These are phyloP conservation scores for Lasioglossum villosulum DNA, from an alignment of 2,888 invertebrate genomes.

Conservation along the genomic window DNA sequence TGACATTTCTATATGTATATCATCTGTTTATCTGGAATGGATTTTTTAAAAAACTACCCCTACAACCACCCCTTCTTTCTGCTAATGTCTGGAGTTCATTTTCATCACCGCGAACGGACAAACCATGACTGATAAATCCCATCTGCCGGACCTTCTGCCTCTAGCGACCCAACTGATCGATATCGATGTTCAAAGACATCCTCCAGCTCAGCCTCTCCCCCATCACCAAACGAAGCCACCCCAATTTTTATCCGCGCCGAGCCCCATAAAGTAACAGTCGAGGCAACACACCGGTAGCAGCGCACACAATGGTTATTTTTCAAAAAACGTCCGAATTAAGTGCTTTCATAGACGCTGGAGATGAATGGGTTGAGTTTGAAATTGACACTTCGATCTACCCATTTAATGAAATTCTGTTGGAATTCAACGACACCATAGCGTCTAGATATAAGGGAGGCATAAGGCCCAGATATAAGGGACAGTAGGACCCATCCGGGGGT, in stretches of 20 bases:
- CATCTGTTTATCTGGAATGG: neutral
- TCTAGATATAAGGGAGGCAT: too few species aligned
- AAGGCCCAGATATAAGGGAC: too few species aligned
- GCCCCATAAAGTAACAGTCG: neutral
- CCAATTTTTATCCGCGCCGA: slow-evolving; percentile 3
- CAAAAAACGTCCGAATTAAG: slow-evolving; percentile 8
- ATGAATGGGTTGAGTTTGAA: too few species aligned
- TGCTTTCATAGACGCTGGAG: neutral
- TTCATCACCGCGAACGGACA: neutral
- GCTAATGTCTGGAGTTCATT: neutral
- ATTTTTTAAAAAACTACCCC: neutral
- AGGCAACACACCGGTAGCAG: neutral
- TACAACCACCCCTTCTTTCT: neutral
- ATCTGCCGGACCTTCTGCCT: neutral
- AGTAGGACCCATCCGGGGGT: too few species aligned
- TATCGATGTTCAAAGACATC: neutral
- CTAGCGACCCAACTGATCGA: neutral
- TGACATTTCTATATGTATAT: too few species aligned
- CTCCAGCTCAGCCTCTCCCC: neutral
- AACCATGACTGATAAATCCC: neutral
- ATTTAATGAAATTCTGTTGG: too few species aligned
- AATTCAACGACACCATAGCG: too few species aligned
- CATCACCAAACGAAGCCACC: neutral
- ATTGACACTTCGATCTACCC: too few species aligned
- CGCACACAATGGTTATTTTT: neutral